Evolutionary conservation across 1,140 invertebrate genomes (phyloP), one percentile per base, ranked within the genome.

Genomic region (Metopolophium dirhodum): DNA sequence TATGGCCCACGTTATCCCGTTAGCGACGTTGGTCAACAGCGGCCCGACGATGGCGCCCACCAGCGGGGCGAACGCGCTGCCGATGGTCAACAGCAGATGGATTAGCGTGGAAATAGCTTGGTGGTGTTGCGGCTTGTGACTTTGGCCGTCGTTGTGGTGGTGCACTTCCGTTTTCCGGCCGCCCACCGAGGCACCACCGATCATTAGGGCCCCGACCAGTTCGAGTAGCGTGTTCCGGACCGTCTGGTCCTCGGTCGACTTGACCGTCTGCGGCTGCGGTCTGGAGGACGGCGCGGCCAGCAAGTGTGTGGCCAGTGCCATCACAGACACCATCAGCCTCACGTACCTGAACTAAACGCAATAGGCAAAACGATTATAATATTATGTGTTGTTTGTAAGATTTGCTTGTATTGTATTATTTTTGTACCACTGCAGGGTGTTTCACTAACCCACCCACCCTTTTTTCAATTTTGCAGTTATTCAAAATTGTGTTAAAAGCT

Each of bases 1-100:
- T 37, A 90, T 90, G 37, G 89, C 89, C 89, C 89, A 68, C 9
- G 89, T 90, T 37, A 90, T 57, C 9, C 89, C 89, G 23, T 90
- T 90, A 1, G 89, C 89, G 7, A 90, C 26, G 57, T 90, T 90
- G 23, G 89, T 57, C 54, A 90, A 61, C 37, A 90, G 57, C 7
- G 57, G 89, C 7, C 89, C 89, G 4, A 90, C 51, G 51, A 68
- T 90, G 23, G 89, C 89, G 8, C 89, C 89, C 20, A 68, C 37
- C 20, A 90, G 41, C 7, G 57, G 89, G 14, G 89, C 90, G 20
- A 91, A 68, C 9, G 90, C 57, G 7, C 90, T 77, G 20, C 90
- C 61, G 41, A 77, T 47, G 41, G 90, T 91, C 57, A 77, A 6
- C 11, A 91, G 26, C 57, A 91, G 14, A 30, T 91, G 61, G 41